Evolutionary conservation across 1,140 invertebrate species (phyloP).

Genomic region (Tetramorium parvispinum): DNA sequence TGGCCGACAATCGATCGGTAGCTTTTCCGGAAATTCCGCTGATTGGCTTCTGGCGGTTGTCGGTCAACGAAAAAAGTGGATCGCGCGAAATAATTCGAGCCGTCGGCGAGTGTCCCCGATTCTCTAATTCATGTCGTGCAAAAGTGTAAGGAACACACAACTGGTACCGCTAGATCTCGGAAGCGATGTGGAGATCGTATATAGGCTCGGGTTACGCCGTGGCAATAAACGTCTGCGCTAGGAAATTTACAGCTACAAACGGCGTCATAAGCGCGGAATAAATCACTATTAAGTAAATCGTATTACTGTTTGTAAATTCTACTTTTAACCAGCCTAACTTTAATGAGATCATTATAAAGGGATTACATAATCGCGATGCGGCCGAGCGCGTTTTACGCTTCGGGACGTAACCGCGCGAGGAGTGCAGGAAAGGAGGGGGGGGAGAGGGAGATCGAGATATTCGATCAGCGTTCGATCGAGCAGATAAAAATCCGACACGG

Average conservation of each 20-base stretch:
- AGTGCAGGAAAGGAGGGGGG: not conserved
- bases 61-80: not conserved
- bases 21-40: not conserved
- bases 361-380: conserved; percentile 65
- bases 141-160: conserved; percentile 34
- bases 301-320: conserved; percentile 72
- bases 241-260: conserved; percentile 65
- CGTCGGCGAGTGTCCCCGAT: not conserved
- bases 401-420: not conserved
- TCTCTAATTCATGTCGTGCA: conserved; percentile 19
- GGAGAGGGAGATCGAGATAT: conserved; percentile 22
- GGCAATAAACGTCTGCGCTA: conserved; percentile 63
- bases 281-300: conserved; percentile 76
- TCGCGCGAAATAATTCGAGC: not conserved
- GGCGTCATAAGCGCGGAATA: conserved; percentile 61
- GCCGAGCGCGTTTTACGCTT: not conserved
- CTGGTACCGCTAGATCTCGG: conserved; percentile 22
- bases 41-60: not conserved
- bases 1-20: not conserved
- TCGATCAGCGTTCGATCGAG: conserved; percentile 35
- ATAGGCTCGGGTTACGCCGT: conserved; percentile 39
- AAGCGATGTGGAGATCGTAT: conserved; percentile 39
- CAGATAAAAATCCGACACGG: conserved; percentile 42
- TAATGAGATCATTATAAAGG: conserved; percentile 71
- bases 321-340: conserved; percentile 63